A percentile compares a stretch with the other conserved stretches of the same genome.
phyloP scores from a whole-genome alignment of 2,113 vertebrate species.

The Cranoglanis bouderius region DNA sequence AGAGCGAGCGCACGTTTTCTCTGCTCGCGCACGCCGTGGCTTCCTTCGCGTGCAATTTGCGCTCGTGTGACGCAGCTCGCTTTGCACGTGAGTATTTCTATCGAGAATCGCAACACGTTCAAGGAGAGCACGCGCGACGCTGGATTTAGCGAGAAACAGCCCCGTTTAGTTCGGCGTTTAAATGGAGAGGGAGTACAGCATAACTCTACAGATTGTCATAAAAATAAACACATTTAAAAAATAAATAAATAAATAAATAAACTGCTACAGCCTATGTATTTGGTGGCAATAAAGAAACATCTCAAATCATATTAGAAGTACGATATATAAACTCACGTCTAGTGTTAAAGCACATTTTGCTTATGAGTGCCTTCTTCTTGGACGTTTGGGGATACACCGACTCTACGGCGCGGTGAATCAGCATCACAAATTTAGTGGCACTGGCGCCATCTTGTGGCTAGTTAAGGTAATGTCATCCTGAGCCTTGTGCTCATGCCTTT shows the following conservation, averaged over 20 bases:
- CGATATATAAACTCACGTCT: not conserved
- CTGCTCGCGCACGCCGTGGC: conserved; percentile 35
- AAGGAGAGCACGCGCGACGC: not conserved
- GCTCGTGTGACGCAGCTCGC: conserved; percentile 52
- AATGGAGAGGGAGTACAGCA: not conserved
- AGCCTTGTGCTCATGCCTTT: not conserved
- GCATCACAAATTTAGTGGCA: not conserved
- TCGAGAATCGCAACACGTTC: not conserved
- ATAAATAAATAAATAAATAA: not conserved
- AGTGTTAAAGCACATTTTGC: not conserved
- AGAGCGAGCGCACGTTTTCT: conserved; percentile 12
- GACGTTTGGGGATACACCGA: not conserved
- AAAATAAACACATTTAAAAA: not conserved
- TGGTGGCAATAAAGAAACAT: not conserved
- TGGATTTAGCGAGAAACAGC: not conserved
- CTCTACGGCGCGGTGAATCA: too few relatives aligned
- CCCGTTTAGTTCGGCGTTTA: not conserved
- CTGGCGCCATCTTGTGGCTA: conserved; percentile 34
- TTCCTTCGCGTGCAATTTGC: conserved; percentile 46
- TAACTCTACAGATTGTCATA: not conserved
- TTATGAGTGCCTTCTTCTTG: not conserved
- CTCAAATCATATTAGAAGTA: not conserved
- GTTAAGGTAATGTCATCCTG: not conserved
- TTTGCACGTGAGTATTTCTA: conserved; percentile 42
- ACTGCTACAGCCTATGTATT: not conserved